Evolutionary conservation across 2,113 vertebrate genomes (phyloP).

Genomic region (Tragelaphus buxtoni): DNA sequence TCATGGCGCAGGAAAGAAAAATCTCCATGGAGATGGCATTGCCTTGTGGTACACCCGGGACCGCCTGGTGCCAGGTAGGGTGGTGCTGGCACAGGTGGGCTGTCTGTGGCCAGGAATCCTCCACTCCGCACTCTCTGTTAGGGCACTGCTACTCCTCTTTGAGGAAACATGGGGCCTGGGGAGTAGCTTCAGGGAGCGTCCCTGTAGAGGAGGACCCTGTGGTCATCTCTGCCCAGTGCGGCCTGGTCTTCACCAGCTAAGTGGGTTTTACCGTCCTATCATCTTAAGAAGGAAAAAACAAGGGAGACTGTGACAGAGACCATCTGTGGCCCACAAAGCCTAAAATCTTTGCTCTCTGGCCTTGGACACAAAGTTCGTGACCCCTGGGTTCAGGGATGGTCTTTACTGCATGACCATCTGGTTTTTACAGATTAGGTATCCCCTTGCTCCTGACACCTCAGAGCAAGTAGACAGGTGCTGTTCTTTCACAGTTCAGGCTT

Average conservation of each 20-base stretch:
- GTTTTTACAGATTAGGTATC: neutral
- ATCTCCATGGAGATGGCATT: slow-evolving; percentile 96
- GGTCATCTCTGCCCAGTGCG: neutral
- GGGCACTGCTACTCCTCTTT: neutral
- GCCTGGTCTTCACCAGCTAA: neutral
- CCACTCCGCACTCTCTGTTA: no score
- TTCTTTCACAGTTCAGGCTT: neutral
- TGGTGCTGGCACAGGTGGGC: accelerated
- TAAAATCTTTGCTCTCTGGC: neutral
- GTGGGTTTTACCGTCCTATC: neutral
- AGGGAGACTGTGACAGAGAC: neutral
- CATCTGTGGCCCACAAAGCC: neutral
- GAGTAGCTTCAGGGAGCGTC: neutral
- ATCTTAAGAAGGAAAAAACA: neutral
- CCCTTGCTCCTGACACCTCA: neutral
- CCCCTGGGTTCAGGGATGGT: neutral
- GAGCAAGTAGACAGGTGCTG: neutral
- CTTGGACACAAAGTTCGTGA: neutral
- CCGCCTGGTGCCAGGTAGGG: slow-evolving; percentile 87
- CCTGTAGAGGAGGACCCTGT: neutral
- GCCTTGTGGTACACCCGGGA: slow-evolving; percentile 97
- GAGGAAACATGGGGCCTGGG: neutral
- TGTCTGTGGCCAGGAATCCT: neutral
- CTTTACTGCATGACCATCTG: neutral
- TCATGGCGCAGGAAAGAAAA: slow-evolving; percentile 95